Evolutionary conservation across 2,888 invertebrate species (phyloP).

Genomic region (Sturmia bella): DNA sequence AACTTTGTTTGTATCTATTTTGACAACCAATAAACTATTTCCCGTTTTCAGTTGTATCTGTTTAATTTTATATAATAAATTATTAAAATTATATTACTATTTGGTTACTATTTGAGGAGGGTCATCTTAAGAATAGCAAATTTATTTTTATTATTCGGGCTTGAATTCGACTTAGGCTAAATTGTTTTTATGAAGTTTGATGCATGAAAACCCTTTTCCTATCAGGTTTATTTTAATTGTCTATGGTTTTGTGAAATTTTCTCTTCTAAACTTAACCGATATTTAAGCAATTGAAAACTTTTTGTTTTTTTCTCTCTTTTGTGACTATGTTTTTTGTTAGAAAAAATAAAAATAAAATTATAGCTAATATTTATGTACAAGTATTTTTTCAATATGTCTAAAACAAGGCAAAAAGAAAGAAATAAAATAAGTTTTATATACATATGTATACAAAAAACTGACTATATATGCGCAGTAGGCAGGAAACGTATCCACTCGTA

Average conservation of each 20-base stretch:
- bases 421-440: too few species aligned
- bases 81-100: constrained; percentile 59
- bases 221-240: constrained; percentile 54
- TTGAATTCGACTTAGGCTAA: constrained; percentile 66
- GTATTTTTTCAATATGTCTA: too few species aligned
- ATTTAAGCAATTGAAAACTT: too few species aligned
- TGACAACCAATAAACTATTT: constrained; percentile 60
- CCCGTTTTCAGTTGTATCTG: constrained; percentile 26
- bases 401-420: too few species aligned
- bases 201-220: constrained; percentile 55
- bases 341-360: too few species aligned
- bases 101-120: constrained; percentile 61
- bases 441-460: too few species aligned
- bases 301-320: constrained; percentile 2
- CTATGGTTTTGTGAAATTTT: constrained; percentile 19
- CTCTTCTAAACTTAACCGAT: constrained; percentile 7
- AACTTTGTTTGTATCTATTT: constrained; percentile 51
- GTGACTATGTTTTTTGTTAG: background rate
- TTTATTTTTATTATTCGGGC: constrained; percentile 18
- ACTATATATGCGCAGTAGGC: too few species aligned
- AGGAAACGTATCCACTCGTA: too few species aligned
- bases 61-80: constrained; percentile 48
- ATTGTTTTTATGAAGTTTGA: constrained; percentile 19
- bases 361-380: too few species aligned
- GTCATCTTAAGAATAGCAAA: constrained; percentile 48